These are phyloP conservation scores for Nipponacmea schrenckii DNA, from an alignment of 2,888 invertebrate genomes.

Conservation along the genomic window DNA sequence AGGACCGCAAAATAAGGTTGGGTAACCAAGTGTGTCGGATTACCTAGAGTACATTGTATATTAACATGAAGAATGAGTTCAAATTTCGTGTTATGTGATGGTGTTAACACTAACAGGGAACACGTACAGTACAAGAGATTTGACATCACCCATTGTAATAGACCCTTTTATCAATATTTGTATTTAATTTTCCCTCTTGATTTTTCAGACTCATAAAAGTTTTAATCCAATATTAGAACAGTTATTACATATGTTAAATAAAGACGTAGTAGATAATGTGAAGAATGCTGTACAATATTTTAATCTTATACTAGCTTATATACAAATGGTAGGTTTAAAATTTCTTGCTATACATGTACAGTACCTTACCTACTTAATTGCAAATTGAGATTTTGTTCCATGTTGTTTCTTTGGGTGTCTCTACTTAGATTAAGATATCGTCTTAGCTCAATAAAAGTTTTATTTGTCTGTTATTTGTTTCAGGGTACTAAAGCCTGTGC, in stretches of 20 bases:
- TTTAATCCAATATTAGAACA: slow-evolving; percentile 62
- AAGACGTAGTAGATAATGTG: slow-evolving; percentile 68
- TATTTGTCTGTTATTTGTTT: slow-evolving; percentile 19
- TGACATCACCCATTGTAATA: too few species aligned
- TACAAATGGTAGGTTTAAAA: slow-evolving; percentile 63
- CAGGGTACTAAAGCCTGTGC: slow-evolving; percentile 68
- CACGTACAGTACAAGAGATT: too few species aligned
- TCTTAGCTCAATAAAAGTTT: too few species aligned
- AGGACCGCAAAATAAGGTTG: too few species aligned
- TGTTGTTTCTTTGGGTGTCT: background rate
- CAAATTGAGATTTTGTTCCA: background rate
- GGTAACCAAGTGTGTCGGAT: too few species aligned
- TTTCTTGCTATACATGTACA: background rate
- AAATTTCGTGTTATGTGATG: too few species aligned
- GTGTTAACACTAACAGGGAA: too few species aligned
- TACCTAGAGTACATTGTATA: too few species aligned
- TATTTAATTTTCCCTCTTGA: too few species aligned
- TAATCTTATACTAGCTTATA: slow-evolving; percentile 65
- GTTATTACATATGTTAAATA: slow-evolving; percentile 64
- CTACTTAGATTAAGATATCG: background rate
- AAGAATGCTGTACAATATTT: slow-evolving; percentile 69
- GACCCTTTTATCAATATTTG: too few species aligned
- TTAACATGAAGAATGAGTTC: too few species aligned
- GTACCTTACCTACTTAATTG: background rate
- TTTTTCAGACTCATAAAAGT: slow-evolving; percentile 55